These are phyloP conservation scores for Oscheius myriophilus DNA, from an alignment of 2,888 invertebrate species.

Conservation along the genomic window DNA sequence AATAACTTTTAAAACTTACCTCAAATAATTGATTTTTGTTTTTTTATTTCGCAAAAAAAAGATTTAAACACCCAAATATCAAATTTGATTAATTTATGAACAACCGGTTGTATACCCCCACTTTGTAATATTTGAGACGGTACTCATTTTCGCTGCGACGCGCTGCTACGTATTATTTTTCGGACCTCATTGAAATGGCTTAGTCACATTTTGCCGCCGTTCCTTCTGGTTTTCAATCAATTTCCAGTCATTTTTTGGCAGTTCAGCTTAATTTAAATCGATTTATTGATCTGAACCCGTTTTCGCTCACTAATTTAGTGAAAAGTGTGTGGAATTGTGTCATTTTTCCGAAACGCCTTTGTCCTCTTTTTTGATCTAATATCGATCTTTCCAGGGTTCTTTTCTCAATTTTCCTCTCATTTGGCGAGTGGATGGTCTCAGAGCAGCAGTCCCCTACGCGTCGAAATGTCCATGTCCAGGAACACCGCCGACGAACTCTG, in stretches of 20 bases:
- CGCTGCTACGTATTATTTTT: too few species aligned
- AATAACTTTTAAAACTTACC: too few species aligned
- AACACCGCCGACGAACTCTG: constrained; percentile 62
- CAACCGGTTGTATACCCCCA: too few species aligned
- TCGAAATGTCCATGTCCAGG: constrained; percentile 63
- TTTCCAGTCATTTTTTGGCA: not conserved
- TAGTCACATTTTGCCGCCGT: not conserved
- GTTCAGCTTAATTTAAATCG: not conserved
- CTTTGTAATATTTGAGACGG: too few species aligned
- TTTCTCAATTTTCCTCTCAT: too few species aligned
- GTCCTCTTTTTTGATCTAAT: not conserved
- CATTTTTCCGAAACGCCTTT: not conserved
- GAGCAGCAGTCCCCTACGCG: not conserved
- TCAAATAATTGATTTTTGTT: too few species aligned
- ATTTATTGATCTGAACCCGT: not conserved
- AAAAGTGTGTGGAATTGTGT: too few species aligned
- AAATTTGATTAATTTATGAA: too few species aligned
- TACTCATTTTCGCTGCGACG: too few species aligned
- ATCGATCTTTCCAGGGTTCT: not conserved
- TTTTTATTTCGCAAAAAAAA: too few species aligned
- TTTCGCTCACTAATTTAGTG: not conserved
- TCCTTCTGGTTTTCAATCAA: not conserved
- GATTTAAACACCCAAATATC: too few species aligned
- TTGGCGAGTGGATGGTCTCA: not conserved
- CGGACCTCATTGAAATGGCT: too few species aligned